phyloP scores from a whole-genome alignment of 2,797 vertebrate species.

The Alcedo quadribrachys region DNA sequence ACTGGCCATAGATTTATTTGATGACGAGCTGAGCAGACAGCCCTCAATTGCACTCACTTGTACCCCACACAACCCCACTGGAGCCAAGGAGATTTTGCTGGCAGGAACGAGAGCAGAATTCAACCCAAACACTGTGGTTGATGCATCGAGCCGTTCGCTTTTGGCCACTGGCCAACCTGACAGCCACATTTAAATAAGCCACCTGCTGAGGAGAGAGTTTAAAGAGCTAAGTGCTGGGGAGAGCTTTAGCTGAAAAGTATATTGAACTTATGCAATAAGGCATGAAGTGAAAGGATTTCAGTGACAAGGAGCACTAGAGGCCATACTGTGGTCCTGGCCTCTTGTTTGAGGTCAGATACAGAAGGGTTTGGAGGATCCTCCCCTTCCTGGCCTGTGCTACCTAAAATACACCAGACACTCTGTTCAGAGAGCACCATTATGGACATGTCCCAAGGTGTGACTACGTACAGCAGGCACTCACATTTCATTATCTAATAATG shows the following conservation, averaged over 20 bases:
- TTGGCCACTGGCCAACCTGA: constrained; percentile 28
- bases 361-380: background rate
- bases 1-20: constrained; percentile 5
- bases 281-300: constrained; percentile 6
- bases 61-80: constrained; percentile 14
- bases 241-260: background rate
- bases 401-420: background rate
- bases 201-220: constrained; percentile 63
- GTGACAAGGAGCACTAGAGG: background rate
- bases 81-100: constrained; percentile 47
- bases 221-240: constrained; percentile 17
- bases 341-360: background rate
- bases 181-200: constrained; percentile 43
- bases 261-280: constrained; percentile 6
- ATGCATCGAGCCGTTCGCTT: background rate
- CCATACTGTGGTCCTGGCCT: background rate
- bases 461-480: background rate
- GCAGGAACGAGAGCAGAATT: constrained; percentile 13
- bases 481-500: background rate
- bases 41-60: constrained; percentile 34
- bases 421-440: background rate
- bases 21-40: constrained; percentile 32
- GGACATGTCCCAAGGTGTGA: background rate
- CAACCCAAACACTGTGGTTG: constrained; percentile 23
- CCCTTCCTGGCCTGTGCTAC: background rate